Conservation (phyloP, 1,140 invertebrate species). For the Calliopsis andreniformis region DNA sequence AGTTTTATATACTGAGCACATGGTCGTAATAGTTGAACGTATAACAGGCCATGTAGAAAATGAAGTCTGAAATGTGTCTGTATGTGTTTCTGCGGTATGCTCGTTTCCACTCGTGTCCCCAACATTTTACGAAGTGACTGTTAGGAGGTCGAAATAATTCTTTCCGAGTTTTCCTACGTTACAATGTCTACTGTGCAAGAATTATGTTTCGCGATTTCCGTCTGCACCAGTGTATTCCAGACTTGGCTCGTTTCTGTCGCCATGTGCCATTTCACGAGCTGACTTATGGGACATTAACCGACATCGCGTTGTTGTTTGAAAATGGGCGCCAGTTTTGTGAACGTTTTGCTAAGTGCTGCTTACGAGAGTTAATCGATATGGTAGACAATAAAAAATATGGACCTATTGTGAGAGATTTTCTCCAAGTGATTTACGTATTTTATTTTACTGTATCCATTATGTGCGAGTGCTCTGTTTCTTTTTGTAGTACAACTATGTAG, state of each 20-base stretch:
- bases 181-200: slow-evolving; percentile 24
- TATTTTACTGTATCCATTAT: too few relatives aligned
- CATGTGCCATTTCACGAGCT: slow-evolving; percentile 2
- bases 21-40: slow-evolving; percentile 52
- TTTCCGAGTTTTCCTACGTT: slow-evolving; percentile 12
- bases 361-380: too few relatives aligned
- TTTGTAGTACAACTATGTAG: too few relatives aligned
- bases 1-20: slow-evolving; percentile 47
- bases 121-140: slow-evolving; percentile 43
- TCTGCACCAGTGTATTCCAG: not conserved
- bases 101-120: slow-evolving; percentile 33
- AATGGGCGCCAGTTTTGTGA: too few relatives aligned
- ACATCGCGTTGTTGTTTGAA: too few relatives aligned
- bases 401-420: too few relatives aligned
- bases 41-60: not conserved
- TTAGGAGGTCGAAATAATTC: slow-evolving; percentile 51
- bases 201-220: slow-evolving; percentile 15
- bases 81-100: not conserved
- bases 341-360: too few relatives aligned
- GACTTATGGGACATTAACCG: too few relatives aligned
- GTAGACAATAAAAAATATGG: too few relatives aligned
- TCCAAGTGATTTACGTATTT: too few relatives aligned
- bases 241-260: not conserved
- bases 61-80: not conserved
- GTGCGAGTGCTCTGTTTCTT: too few relatives aligned